Base-by-base conservation (phyloP, 2,797 vertebrate species). In the Jordanella pulchra region DNA sequence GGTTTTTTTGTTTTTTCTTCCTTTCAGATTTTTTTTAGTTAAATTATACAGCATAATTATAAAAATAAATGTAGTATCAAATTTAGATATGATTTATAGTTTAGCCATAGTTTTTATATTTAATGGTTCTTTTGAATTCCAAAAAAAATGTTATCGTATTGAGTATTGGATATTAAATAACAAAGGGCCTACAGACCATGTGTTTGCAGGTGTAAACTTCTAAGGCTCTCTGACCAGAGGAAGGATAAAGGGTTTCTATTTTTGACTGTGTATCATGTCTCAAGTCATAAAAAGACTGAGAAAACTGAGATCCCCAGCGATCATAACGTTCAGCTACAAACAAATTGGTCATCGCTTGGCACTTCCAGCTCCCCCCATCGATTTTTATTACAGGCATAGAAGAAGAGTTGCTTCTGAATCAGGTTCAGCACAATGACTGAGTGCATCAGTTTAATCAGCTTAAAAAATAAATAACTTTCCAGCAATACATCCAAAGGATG, bases 191-290 rank as follows among this genome's bases (percentile, higher is more conserved):
- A 15, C 15, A 47, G 45, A 21, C 13, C 18, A 51, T n/a, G 5
- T 23, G 48, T 51, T 21, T 51, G 48, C 48, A 51, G 3, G 35
- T 6, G 35, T 5, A 39, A 39, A 4, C 35, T 39, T 39, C 35
- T 39, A 25, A 79, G 70, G 70, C 75, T 35, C 51, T 39, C 4
- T 66, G n/a, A 76, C 30, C 35, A 44, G 60, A 51, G 21, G 55
- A 81, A 50, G 56, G 75, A 78, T 81, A 69, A 77, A 7, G 39
- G 6, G 71, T 68, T 47, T 48, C 66, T 65, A 44, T 71, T 78
- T 72, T 65, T 84, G 84, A 85, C 73, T 80, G 6, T 13, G 53
- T 44, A 65, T 86, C 75, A 71, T 66, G 77, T 81, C 79, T 83
- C 69, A 81, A 51, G 74, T 69, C 72, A 79, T 69, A 78, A 65